These are phyloP conservation scores for Hippocampus kuda DNA, from an alignment of 2,797 vertebrate genomes.

Conservation along the genomic window DNA sequence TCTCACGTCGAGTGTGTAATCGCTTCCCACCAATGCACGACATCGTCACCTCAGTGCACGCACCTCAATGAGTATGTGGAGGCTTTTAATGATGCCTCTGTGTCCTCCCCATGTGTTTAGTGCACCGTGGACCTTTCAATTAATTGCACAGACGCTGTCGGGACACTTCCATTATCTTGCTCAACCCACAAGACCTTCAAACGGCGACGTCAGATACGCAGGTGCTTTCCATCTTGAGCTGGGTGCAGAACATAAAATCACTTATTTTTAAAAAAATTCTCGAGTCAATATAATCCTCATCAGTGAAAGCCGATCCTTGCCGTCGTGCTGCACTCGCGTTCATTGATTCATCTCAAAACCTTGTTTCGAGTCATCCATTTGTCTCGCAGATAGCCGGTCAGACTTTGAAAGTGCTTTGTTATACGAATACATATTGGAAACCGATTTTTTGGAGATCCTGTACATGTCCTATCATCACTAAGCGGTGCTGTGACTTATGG, in stretches of 20 bases:
- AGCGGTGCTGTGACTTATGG: too few species aligned
- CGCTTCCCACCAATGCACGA: slow-evolving; percentile 24
- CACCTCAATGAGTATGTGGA: slow-evolving; percentile 8
- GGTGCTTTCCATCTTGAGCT: slow-evolving; percentile 4
- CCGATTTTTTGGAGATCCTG: too few species aligned
- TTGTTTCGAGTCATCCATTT: background rate
- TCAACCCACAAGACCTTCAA: slow-evolving; percentile 24
- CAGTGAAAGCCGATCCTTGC: background rate
- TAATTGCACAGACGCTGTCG: slow-evolving; percentile 28
- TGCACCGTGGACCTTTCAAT: slow-evolving; percentile 39
- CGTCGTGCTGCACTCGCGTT: background rate
- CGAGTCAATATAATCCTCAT: background rate
- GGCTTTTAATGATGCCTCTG: slow-evolving; percentile 36
- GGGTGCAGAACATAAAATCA: background rate
- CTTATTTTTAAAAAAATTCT: background rate
- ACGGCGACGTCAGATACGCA: slow-evolving; percentile 20
- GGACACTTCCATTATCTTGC: slow-evolving; percentile 27
- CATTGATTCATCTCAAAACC: background rate
- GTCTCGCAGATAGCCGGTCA: background rate
- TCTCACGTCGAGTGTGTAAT: slow-evolving; percentile 32
- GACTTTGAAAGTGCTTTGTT: background rate
- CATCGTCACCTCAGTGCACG: background rate
- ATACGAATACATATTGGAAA: background rate
- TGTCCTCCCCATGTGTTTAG: slow-evolving; percentile 32
- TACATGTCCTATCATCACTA: too few species aligned